Evolutionary conservation across 2,888 invertebrate genomes (phyloP).

Genomic region (Patella pellucida): DNA sequence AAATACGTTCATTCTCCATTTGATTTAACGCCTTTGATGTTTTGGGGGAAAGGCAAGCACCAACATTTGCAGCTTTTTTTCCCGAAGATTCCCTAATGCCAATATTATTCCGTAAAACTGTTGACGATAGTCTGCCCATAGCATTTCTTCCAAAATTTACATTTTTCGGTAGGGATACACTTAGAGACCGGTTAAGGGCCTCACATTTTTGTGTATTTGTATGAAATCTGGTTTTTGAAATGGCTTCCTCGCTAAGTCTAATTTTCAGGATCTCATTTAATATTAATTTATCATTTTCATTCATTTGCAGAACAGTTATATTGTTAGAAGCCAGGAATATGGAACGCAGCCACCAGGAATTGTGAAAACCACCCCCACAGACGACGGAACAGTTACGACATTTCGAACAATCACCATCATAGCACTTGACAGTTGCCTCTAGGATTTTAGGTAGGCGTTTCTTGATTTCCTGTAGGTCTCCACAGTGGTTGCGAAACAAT

Average conservation of each 20-base stretch:
- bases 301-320: too few relatives aligned
- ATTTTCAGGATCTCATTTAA: background rate
- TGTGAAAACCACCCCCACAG: too few relatives aligned
- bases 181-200: background rate
- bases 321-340: too few relatives aligned
- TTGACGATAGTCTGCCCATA: background rate
- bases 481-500: background rate
- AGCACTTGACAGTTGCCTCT: background rate
- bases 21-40: too few relatives aligned
- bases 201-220: constrained; percentile 14
- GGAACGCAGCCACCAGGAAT: too few relatives aligned
- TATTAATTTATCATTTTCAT: too few relatives aligned
- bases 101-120: background rate
- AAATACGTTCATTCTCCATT: too few relatives aligned
- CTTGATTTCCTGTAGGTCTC: background rate
- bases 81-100: background rate
- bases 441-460: background rate
- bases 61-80: too few relatives aligned
- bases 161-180: background rate
- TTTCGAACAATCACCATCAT: too few relatives aligned
- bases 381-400: background rate
- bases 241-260: background rate
- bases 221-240: background rate
- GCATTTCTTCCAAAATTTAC: background rate
- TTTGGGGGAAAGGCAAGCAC: too few relatives aligned